Conservation (phyloP, 2,888 invertebrate genomes). For the Pemphredon lugubris region DNA sequence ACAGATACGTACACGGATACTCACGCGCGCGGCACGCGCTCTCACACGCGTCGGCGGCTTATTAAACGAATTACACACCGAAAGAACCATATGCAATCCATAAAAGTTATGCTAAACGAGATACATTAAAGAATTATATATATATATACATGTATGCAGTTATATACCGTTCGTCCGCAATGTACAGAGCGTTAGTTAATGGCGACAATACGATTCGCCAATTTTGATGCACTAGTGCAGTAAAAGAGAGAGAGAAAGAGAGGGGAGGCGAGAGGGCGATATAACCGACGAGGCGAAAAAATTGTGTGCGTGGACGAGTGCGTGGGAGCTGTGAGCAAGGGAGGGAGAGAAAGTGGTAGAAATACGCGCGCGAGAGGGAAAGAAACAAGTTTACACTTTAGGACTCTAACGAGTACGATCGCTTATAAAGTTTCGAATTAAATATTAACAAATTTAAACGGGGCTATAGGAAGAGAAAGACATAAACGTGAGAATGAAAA, state of each 20-base stretch:
- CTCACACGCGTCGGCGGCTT: slow-evolving; percentile 23
- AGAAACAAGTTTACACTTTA: slow-evolving; percentile 38
- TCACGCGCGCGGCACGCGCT: no score
- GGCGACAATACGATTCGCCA: slow-evolving; percentile 36
- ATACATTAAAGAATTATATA: slow-evolving; percentile 38
- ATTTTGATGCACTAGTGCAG: slow-evolving; percentile 35
- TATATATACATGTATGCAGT: slow-evolving; percentile 61
- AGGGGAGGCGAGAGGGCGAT: slow-evolving; percentile 18
- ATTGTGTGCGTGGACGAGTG: slow-evolving; percentile 21
- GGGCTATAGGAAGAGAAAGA: slow-evolving; percentile 47
- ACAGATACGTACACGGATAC: no score
- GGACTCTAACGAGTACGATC: slow-evolving; percentile 48
- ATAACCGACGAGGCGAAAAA: slow-evolving; percentile 14
- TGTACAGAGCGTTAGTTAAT: slow-evolving; percentile 63
- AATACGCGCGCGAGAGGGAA: slow-evolving; percentile 30
- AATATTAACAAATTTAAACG: slow-evolving; percentile 43
- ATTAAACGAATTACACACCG: slow-evolving; percentile 31
- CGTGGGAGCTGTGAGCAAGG: slow-evolving; percentile 1
- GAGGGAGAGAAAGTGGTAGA: slow-evolving; percentile 30
- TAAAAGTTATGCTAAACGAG: slow-evolving; percentile 26
- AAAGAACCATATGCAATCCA: slow-evolving; percentile 24
- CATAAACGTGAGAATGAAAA: slow-evolving; percentile 54
- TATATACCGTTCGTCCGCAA: slow-evolving; percentile 64
- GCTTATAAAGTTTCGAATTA: slow-evolving; percentile 43
- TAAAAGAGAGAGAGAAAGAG: slow-evolving; percentile 16